Conservation (phyloP, 2,797 vertebrate genomes). For the Girardinus metallicus region DNA sequence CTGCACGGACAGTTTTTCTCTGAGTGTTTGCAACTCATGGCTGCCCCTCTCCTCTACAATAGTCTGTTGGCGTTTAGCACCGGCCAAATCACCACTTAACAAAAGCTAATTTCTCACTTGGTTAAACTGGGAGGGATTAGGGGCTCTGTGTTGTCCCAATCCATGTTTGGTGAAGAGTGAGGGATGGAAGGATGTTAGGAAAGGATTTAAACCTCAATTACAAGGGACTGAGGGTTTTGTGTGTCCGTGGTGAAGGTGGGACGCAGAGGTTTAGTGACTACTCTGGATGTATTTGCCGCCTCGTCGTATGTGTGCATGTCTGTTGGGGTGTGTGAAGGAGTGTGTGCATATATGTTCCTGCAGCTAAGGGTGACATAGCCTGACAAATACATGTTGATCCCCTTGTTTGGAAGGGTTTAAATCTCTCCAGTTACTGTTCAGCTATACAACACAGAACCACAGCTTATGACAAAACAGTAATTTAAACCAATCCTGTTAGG, state of each 20-base stretch:
- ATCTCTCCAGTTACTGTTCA: slow-evolving; percentile 59
- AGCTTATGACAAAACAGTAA: slow-evolving; percentile 44
- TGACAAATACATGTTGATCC: slow-evolving; percentile 82
- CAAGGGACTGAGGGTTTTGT: slow-evolving; percentile 71
- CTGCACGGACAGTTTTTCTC: slow-evolving; percentile 57
- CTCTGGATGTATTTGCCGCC: slow-evolving; percentile 56
- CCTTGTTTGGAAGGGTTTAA: slow-evolving; percentile 81
- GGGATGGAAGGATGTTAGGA: slow-evolving; percentile 64
- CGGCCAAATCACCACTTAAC: slow-evolving; percentile 83
- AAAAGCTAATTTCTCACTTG: slow-evolving; percentile 85
- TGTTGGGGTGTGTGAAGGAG: slow-evolving; percentile 13
- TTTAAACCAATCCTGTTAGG: slow-evolving; percentile 35
- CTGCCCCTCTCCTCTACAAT: slow-evolving; percentile 71
- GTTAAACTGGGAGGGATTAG: slow-evolving; percentile 83
- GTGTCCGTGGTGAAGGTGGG: slow-evolving; percentile 69
- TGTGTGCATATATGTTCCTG: slow-evolving; percentile 18
- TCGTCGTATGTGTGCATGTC: slow-evolving; percentile 20
- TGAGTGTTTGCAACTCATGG: slow-evolving; percentile 41
- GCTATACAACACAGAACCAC: slow-evolving; percentile 41
- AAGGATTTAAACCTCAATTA: slow-evolving; percentile 83
- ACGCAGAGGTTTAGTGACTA: slow-evolving; percentile 62
- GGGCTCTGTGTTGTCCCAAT: slow-evolving; percentile 68
- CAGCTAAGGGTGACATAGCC: slow-evolving; percentile 70
- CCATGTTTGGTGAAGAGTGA: slow-evolving; percentile 72
- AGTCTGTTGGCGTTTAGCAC: slow-evolving; percentile 73